Evolutionary conservation across 1,140 invertebrate species (phyloP), one percentile per base, ranked within the genome.

Genomic region (Chrysopa pallens): DNA sequence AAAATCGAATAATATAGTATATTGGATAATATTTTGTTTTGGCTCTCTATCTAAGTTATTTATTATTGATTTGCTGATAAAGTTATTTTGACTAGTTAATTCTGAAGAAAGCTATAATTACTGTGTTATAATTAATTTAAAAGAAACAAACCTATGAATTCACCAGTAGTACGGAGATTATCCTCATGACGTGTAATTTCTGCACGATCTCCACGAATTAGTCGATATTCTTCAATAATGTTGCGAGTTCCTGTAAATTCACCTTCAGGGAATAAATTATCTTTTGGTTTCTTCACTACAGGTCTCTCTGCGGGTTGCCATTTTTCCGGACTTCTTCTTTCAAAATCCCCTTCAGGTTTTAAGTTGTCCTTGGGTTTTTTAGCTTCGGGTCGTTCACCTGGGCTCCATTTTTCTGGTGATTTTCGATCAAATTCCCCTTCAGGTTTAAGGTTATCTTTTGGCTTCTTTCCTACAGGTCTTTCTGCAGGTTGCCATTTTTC

Each of bases 371-470:
- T 46, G 40, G 57, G 64, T 39, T 55, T 67, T 9, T 60, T 56
- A 14, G 57, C 58, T 36, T 40, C 50, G 31, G 58, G 50, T 29
- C 61, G 40, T 47, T 67, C 63, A 4, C 46, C 61, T 6, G 60
- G 58, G 43, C 58, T 37, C 40, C 45, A 51, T 57, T 58, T 65
- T 33, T 62, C 54, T 29, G 61, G 62, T 6, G 54, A 57, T 40
- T 36, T 49, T 13, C 62, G 63, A 14, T 70, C 63, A 58, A 76
- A 72, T 11, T 72, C 62, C 39, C 75, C 79, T 59, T 81, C 78
- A 0, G 69, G 60, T 50, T 60, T 68, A 0, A 78, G 51, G 52
- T 78, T 80, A 48, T 77, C 74, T 40, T 60, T 51, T 7, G 67
- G 72, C 48, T 64, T 70, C 38, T 61, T 60, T 33, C 64, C 57